Percentiles rank a stretch among this genome's conserved stretches.
Evolutionary conservation across 1,140 invertebrate species (phyloP).

Genomic region (Drosophila sp.): DNA sequence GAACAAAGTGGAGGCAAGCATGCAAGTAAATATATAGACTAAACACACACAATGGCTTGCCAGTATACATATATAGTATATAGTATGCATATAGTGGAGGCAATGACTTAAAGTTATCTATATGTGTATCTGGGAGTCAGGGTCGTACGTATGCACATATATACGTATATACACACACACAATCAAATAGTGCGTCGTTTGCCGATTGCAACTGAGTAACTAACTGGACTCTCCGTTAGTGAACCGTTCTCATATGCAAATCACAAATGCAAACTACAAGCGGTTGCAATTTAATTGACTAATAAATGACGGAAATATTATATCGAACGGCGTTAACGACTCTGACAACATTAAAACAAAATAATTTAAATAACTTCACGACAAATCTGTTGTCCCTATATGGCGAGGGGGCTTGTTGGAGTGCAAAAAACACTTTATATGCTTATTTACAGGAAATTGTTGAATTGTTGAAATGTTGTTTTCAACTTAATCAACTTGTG

Average conservation of each 20-base stretch:
- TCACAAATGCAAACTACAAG: constrained; percentile 52
- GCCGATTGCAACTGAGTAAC: constrained; percentile 28
- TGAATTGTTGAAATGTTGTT: neutral
- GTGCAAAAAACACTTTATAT: constrained; percentile 15
- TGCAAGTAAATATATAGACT: constrained; percentile 15
- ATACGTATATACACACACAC: constrained; percentile 10
- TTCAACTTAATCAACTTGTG: constrained; percentile 3
- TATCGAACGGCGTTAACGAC: constrained; percentile 24
- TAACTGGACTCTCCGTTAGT: constrained; percentile 21
- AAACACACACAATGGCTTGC: neutral
- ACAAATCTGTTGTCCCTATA: constrained; percentile 54
- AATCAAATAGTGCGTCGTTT: constrained; percentile 31
- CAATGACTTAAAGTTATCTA: constrained; percentile 4
- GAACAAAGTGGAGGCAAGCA: constrained; percentile 18
- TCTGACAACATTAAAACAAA: constrained; percentile 51
- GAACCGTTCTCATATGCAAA: constrained; percentile 40
- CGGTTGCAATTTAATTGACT: constrained; percentile 67
- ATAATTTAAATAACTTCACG: constrained; percentile 64
- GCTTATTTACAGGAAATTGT: constrained; percentile 40
- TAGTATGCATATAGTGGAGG: neutral
- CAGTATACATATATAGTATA: neutral
- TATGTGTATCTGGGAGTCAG: neutral
- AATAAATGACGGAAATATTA: constrained; percentile 74
- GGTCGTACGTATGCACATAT: neutral
- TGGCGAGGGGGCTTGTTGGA: constrained; percentile 17